These are phyloP conservation scores for Melanotaenia parkinsoni DNA, from an alignment of 2,797 vertebrate species.

Conservation along the genomic window DNA sequence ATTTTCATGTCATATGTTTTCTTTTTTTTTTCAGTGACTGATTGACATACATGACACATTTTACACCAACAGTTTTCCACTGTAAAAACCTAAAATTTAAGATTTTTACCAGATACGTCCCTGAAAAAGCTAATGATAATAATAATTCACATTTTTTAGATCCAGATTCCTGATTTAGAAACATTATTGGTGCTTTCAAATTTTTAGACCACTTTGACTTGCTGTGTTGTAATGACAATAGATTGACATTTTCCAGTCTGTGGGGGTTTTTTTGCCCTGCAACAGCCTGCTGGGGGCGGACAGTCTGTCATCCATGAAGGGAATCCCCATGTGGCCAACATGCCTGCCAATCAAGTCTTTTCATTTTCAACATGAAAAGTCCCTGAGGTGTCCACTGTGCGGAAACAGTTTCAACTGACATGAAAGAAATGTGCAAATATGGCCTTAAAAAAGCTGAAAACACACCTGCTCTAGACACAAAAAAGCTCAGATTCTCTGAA, in stretches of 20 bases:
- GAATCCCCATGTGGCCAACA: conserved; percentile 54
- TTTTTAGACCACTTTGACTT: neutral
- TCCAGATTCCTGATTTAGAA: neutral
- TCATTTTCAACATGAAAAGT: conserved; percentile 46
- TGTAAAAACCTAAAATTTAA: neutral
- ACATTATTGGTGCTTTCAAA: neutral
- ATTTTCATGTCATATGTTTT: neutral
- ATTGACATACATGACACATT: neutral
- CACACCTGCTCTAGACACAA: neutral
- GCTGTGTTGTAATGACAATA: conserved; percentile 32
- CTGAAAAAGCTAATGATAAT: neutral
- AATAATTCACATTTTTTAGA: neutral
- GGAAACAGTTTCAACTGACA: conserved; percentile 5
- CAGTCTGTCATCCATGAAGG: conserved; percentile 32
- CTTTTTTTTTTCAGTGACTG: neutral
- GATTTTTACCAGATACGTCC: neutral
- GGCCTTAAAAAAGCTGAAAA: neutral
- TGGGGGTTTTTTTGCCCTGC: conserved; percentile 44
- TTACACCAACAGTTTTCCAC: neutral
- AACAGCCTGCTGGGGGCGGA: conserved; percentile 34
- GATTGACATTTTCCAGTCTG: conserved; percentile 54
- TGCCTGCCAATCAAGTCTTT: conserved; percentile 61
- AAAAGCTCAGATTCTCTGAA: neutral
- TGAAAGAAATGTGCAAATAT: conserved; percentile 9
- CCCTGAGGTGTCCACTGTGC: neutral